phyloP scores from a whole-genome alignment of 2,888 invertebrate genomes.

The Eudemis profundana region DNA sequence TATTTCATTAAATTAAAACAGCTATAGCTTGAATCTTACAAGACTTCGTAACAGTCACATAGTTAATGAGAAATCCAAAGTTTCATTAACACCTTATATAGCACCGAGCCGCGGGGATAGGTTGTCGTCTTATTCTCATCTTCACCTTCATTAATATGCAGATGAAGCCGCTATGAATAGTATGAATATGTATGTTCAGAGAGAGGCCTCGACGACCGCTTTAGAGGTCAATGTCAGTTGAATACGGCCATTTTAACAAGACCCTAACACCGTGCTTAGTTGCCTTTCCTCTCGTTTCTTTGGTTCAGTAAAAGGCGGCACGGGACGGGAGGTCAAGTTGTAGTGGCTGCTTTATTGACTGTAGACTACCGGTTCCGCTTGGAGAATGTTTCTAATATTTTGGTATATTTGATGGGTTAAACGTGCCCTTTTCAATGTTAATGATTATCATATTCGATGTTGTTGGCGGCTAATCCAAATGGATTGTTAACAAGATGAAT shows the following conservation, averaged over 20 bases:
- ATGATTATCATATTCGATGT: conserved; percentile 29
- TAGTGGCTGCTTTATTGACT: conserved; percentile 50
- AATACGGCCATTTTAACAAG: conserved; percentile 59
- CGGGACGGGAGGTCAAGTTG: conserved; percentile 55
- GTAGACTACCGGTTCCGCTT: conserved; percentile 66
- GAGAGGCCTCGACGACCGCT: conserved; percentile 71
- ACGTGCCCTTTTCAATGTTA: conserved; percentile 42
- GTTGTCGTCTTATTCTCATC: conserved; percentile 58
- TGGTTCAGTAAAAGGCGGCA: conserved; percentile 54
- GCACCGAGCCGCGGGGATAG: conserved; percentile 47
- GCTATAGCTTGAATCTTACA: neutral
- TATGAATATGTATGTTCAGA: conserved; percentile 72
- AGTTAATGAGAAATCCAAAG: conserved; percentile 16
- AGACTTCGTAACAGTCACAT: neutral
- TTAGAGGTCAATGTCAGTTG: conserved; percentile 78
- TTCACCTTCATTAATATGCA: conserved; percentile 70
- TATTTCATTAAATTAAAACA: neutral
- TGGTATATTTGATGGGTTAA: conserved; percentile 34
- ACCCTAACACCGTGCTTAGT: conserved; percentile 56
- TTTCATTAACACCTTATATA: conserved; percentile 32
- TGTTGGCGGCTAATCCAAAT: neutral
- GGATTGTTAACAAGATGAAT: neutral
- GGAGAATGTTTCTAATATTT: conserved; percentile 42
- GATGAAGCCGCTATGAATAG: conserved; percentile 60
- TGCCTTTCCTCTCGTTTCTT: conserved; percentile 56